Conservation (phyloP, 2,113 vertebrate species). For the Anoura caudifer region DNA sequence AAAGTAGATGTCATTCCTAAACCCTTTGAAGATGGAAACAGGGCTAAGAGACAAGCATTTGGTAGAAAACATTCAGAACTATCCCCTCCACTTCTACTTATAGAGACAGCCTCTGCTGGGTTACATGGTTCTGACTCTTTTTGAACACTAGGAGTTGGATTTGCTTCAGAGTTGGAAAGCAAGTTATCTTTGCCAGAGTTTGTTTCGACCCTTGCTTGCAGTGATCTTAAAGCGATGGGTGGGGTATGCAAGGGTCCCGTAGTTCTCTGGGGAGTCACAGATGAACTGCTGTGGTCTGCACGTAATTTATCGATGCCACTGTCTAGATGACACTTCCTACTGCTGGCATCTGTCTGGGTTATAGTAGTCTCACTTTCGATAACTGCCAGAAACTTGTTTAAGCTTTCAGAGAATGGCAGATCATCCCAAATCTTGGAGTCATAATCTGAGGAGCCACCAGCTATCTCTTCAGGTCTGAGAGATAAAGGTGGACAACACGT, state of each 20-base stretch:
- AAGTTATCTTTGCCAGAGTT: background rate
- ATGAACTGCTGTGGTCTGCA: background rate
- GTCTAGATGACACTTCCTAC: background rate
- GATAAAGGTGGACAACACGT: background rate
- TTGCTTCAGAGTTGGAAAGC: conserved; percentile 15
- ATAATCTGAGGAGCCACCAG: conserved; percentile 13
- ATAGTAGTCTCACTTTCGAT: conserved; percentile 60
- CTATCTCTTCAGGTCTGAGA: background rate
- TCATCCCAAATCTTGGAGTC: conserved; percentile 79
- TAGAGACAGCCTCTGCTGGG: conserved; percentile 21
- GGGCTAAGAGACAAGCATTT: background rate
- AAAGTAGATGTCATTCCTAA: conserved; percentile 1
- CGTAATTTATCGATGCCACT: background rate
- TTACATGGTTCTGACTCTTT: conserved; percentile 6
- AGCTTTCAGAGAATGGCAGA: conserved; percentile 83
- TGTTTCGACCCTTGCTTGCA: background rate
- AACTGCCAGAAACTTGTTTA: conserved; percentile 81
- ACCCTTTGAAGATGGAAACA: conserved; percentile 11
- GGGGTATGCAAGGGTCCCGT: background rate
- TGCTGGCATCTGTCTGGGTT: background rate
- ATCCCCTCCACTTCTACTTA: background rate
- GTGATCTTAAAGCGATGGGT: background rate
- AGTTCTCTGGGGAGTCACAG: conserved; percentile 7
- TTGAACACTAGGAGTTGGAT: background rate
- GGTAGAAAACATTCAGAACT: background rate